These are phyloP conservation scores for Bombus picipes DNA, from an alignment of 1,140 invertebrate genomes.

Conservation along the genomic window DNA sequence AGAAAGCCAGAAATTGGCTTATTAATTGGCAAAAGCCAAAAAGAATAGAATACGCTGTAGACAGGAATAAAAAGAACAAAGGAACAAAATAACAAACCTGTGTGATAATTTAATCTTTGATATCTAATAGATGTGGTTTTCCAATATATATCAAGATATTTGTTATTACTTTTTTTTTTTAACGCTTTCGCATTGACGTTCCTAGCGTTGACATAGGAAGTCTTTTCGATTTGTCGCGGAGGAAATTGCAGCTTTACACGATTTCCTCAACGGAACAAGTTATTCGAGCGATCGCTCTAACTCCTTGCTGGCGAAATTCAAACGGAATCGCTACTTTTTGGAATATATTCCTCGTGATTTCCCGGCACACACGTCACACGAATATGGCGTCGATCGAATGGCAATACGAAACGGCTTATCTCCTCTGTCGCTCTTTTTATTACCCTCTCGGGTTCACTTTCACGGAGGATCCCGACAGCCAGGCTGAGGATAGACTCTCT, in stretches of 20 bases:
- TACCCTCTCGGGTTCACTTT: conserved; percentile 72
- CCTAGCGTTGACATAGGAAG: neutral
- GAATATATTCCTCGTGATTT: conserved; percentile 39
- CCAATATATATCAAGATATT: too few relatives aligned
- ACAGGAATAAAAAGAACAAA: too few relatives aligned
- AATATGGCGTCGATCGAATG: conserved; percentile 62
- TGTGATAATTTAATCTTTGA: too few relatives aligned
- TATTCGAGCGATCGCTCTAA: conserved; percentile 19
- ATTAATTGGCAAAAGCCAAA: too few relatives aligned
- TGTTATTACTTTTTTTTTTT: too few relatives aligned
- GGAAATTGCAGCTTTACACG: conserved; percentile 19
- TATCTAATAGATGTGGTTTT: too few relatives aligned
- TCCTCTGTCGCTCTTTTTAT: conserved; percentile 65
- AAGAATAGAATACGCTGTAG: too few relatives aligned
- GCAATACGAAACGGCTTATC: conserved; percentile 69
- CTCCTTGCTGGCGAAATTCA: conserved; percentile 13
- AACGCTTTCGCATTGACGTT: neutral
- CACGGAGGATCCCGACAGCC: conserved; percentile 54
- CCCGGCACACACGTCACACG: conserved; percentile 49
- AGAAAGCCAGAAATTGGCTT: too few relatives aligned
- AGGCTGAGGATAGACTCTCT: conserved; percentile 47
- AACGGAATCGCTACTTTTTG: conserved; percentile 28
- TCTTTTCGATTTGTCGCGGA: neutral
- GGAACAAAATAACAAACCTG: too few relatives aligned
- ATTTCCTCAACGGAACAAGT: conserved; percentile 11